Conservation (phyloP, 2,888 invertebrate species). For the Rhagium mordax region DNA sequence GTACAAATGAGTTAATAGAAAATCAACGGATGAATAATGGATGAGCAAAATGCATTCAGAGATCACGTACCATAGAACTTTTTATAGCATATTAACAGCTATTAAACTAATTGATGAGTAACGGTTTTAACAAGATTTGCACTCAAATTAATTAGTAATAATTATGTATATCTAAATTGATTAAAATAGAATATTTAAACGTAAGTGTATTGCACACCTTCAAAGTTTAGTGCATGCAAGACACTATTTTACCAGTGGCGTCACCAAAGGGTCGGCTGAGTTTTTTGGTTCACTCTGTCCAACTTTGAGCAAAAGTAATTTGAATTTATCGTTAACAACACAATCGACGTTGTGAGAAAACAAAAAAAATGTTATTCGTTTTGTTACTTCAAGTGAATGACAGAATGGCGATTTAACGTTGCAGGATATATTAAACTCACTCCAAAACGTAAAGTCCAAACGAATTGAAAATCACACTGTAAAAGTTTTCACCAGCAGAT, state of each 20-base stretch:
- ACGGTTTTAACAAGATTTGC: conserved; percentile 9
- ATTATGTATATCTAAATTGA: background rate
- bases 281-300: no score
- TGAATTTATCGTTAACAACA: no score
- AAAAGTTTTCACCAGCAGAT: no score
- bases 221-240: background rate
- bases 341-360: no score
- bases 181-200: background rate
- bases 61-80: background rate
- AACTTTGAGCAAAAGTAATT: no score
- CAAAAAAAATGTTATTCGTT: no score
- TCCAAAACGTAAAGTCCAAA: no score
- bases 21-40: background rate
- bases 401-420: no score
- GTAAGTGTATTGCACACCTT: background rate
- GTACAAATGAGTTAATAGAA: conserved; percentile 1
- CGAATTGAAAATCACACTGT: no score
- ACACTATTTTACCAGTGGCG: background rate
- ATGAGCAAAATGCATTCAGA: background rate
- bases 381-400: no score
- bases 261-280: no score
- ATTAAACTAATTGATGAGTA: conserved; percentile 9
- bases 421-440: no score
- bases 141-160: conserved; percentile 2
- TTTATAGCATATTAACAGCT: background rate